These are phyloP conservation scores for Botia almorhae DNA, from an alignment of 2,797 vertebrate genomes.

Conservation along the genomic window DNA sequence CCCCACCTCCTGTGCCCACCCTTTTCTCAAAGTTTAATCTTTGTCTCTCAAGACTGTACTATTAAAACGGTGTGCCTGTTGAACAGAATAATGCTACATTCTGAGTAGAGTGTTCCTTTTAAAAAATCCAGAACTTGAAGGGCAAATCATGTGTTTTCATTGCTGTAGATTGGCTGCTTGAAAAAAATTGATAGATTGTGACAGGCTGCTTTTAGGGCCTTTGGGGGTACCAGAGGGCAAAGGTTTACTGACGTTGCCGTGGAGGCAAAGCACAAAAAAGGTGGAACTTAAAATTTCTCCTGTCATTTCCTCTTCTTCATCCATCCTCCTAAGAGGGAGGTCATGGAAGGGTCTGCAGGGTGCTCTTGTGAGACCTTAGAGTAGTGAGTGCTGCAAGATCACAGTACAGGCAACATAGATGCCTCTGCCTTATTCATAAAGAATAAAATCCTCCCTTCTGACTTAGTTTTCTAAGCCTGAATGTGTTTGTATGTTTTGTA, in stretches of 20 bases:
- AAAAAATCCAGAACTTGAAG: conserved; percentile 56
- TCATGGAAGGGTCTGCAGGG: conserved; percentile 76
- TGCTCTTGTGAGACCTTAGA: conserved; percentile 69
- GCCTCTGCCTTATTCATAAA: conserved; percentile 53
- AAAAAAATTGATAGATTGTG: conserved; percentile 71
- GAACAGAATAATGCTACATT: background rate
- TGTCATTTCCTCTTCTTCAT: conserved; percentile 69
- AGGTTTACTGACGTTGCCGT: conserved; percentile 57
- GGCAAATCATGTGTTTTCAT: conserved; percentile 68
- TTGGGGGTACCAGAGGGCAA: conserved; percentile 57
- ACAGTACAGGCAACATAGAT: conserved; percentile 71
- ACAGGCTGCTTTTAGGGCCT: conserved; percentile 70
- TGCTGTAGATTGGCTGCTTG: conserved; percentile 65
- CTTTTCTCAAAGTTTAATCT: conserved; percentile 78
- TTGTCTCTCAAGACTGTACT: conserved; percentile 58
- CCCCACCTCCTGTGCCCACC: conserved; percentile 69
- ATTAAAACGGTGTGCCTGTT: conserved; percentile 56
- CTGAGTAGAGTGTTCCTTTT: conserved; percentile 30
- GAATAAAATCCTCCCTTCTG: conserved; percentile 23
- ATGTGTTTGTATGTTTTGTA: conserved; percentile 66
- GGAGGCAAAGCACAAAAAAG: conserved; percentile 46
- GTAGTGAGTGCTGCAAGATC: conserved; percentile 78
- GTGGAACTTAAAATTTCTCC: conserved; percentile 60
- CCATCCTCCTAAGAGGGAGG: conserved; percentile 74
- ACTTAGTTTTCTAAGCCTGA: conserved; percentile 64